These are phyloP conservation scores for Luehdorfia chinensis DNA, from an alignment of 1,140 invertebrate genomes.

Conservation along the genomic window DNA sequence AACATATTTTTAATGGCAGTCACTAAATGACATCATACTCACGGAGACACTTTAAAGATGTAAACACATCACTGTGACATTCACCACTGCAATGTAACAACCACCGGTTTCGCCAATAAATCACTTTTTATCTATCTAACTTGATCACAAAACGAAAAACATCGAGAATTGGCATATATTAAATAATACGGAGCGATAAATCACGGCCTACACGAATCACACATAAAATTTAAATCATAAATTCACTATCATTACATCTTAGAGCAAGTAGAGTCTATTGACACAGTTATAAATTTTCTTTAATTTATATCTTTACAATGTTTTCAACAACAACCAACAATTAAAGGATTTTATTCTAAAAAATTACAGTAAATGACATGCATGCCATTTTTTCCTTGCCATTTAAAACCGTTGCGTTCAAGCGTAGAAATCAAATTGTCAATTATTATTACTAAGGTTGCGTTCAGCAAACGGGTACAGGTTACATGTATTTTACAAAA, in stretches of 20 bases:
- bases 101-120: conserved; percentile 17
- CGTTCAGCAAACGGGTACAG: conserved; percentile 37
- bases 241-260: conserved; percentile 26
- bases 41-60: conserved; percentile 68
- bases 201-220: conserved; percentile 62
- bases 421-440: conserved; percentile 36
- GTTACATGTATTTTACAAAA: too few relatives aligned
- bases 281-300: conserved; percentile 34
- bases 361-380: conserved; percentile 65
- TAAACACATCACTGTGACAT: conserved; percentile 68
- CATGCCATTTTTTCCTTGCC: conserved; percentile 65
- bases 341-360: conserved; percentile 53
- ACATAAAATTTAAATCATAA: conserved; percentile 31
- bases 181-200: conserved; percentile 51
- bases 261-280: conserved; percentile 33
- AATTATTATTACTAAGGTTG: conserved; percentile 29
- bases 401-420: conserved; percentile 66
- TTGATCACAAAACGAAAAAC: conserved; percentile 29
- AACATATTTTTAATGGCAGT: conserved; percentile 72
- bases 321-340: conserved; percentile 30
- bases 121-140: conserved; percentile 29
- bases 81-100: conserved; percentile 26
- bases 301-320: conserved; percentile 23
- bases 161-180: conserved; percentile 37
- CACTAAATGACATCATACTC: conserved; percentile 74